Conservation (phyloP, 2,797 vertebrate species). For the Gymnopithys bicolor region DNA sequence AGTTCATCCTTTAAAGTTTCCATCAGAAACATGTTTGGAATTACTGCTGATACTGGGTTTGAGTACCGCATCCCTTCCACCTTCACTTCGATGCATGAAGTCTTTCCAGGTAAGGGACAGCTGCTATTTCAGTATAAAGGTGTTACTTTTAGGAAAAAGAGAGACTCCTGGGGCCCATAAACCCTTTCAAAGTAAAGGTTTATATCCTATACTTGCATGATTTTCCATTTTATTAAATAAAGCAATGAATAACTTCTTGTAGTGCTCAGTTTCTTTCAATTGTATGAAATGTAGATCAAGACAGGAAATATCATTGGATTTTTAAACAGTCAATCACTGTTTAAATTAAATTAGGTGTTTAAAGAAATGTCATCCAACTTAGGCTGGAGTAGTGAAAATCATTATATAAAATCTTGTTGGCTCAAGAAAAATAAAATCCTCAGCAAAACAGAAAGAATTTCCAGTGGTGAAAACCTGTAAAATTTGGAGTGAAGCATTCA, state of each 20-base stretch:
- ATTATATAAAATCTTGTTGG: background rate
- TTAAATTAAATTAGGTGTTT: background rate
- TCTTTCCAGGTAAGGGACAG: constrained; percentile 88
- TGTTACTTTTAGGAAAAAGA: background rate
- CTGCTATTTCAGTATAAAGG: background rate
- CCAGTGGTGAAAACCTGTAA: background rate
- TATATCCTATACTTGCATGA: background rate
- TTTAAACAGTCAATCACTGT: background rate
- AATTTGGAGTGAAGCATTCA: background rate
- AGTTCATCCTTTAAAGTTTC: constrained; percentile 87
- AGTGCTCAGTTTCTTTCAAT: background rate
- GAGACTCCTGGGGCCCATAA: background rate
- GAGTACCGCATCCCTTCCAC: constrained; percentile 84
- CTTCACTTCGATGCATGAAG: constrained; percentile 87
- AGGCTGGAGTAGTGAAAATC: background rate
- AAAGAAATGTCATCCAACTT: background rate
- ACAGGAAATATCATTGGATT: background rate
- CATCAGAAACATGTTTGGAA: constrained; percentile 88
- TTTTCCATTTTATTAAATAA: background rate
- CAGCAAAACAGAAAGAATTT: background rate
- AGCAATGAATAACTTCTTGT: background rate
- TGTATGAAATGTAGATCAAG: background rate
- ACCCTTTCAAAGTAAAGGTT: background rate
- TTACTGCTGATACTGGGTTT: constrained; percentile 83
- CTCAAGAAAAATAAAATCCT: background rate